Percentiles rank a stretch among this genome's conserved stretches.
Conservation (phyloP, 2,888 invertebrate genomes). For the Meiosimyza platycephala region DNA sequence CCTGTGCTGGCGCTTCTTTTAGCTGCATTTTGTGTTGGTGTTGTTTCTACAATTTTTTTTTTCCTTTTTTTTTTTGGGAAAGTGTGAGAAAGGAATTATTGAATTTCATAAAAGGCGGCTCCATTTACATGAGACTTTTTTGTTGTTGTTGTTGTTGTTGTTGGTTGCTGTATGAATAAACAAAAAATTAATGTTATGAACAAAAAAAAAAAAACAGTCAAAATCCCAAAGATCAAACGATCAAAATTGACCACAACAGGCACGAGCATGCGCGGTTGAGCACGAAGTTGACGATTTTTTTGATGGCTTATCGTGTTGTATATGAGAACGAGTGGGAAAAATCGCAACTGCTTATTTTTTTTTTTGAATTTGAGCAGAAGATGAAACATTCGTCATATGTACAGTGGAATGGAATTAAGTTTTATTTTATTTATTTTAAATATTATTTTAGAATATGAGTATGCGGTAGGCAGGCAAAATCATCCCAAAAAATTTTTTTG, state of each 20-base stretch:
- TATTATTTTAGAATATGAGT: too few relatives aligned
- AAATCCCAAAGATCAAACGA: conserved; percentile 25
- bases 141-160: not conserved
- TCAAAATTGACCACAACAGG: conserved; percentile 33
- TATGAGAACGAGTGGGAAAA: too few relatives aligned
- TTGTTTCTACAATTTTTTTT: conserved; percentile 4
- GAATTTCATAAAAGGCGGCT: conserved; percentile 22
- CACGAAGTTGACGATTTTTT: conserved; percentile 1
- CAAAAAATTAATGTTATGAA: conserved; percentile 4
- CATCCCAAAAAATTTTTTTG: too few relatives aligned
- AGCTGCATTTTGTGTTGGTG: conserved; percentile 13
- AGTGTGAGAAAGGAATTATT: conserved; percentile 40
- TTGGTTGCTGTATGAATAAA: not conserved
- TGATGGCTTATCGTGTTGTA: not conserved
- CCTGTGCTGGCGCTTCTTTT: conserved; percentile 47
- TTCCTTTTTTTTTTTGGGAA: conserved; percentile 12
- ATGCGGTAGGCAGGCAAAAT: too few relatives aligned
- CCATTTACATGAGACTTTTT: not conserved
- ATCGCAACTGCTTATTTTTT: too few relatives aligned
- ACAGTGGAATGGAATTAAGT: not conserved
- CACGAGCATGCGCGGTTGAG: conserved; percentile 35
- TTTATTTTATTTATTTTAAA: not conserved
- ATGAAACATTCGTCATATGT: too few relatives aligned
- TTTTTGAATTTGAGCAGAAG: too few relatives aligned
- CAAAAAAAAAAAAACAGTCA: conserved; percentile 12